These are phyloP conservation scores for Oophaga pumilio DNA, from an alignment of 2,113 vertebrate genomes.

Conservation along the genomic window DNA sequence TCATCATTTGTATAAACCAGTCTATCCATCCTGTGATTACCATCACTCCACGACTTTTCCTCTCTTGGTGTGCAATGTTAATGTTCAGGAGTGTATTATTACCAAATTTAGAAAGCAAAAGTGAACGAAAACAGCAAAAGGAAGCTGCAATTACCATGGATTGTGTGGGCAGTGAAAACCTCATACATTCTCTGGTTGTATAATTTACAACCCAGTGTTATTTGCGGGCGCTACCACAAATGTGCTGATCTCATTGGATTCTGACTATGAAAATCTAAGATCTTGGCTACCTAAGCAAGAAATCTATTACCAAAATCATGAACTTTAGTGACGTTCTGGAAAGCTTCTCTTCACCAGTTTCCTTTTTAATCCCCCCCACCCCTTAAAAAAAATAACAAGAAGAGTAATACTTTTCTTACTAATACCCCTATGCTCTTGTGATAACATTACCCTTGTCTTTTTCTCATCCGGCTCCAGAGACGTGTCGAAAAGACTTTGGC, in stretches of 20 bases:
- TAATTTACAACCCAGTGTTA: constrained; percentile 31
- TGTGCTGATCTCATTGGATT: not conserved
- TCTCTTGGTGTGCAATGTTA: no score
- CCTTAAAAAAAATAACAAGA: no score
- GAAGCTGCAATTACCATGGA: not conserved
- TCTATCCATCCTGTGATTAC: no score
- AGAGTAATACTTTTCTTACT: no score
- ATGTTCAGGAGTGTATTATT: no score
- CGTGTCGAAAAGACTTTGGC: no score
- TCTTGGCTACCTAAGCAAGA: not conserved
- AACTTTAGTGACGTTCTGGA: not conserved
- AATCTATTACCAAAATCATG: not conserved
- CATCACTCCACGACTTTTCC: no score
- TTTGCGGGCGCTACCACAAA: not conserved
- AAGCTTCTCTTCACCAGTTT: not conserved
- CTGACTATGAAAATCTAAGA: not conserved
- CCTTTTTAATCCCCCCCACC: no score
- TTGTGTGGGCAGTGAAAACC: constrained; percentile 13
- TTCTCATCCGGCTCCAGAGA: no score
- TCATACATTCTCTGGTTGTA: not conserved
- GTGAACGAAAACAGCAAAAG: not conserved
- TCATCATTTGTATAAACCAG: no score
- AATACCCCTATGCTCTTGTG: no score
- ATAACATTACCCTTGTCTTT: no score
- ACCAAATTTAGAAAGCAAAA: not conserved